Evolutionary conservation across 2,113 vertebrate genomes (phyloP), one percentile per base, ranked within the genome.

Genomic region (Glaucomys volans): DNA sequence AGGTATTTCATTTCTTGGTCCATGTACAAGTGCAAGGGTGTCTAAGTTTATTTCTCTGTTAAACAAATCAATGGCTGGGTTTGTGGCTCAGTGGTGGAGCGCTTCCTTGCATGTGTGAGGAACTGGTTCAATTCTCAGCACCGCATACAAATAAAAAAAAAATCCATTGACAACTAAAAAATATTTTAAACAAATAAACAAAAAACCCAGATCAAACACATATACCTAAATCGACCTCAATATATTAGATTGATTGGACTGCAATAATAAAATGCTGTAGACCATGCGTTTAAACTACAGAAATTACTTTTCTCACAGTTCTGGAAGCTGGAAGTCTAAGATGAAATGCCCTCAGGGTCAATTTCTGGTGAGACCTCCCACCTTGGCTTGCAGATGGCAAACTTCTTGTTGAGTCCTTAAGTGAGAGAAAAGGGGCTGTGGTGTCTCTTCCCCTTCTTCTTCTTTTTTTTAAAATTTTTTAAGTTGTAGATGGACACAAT

Each of bases 301-400:
- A 64, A 80, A 89, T 20, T 42, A 37, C 74, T 40, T 59, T 74
- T 93, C 85, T 75, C 80, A 50, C 30, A 22, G 20, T 47, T 47
- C 47, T 90, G 47, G 47, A 79, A 72, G 28, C 44, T 69, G 50
- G 14, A 50, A 42, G 44, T 57, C 37, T 54, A 66, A 77, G 72
- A 11, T 59, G 5, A 76, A 47, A 66, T 57, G 8, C 26, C 14
- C 7, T 24, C 44, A 24, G 17, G 0, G 22, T 75, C 52, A 24
- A 28, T 59, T 50, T 59, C 59, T 37, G 5, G 37, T 26, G 54
- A 77, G 91, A 11, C 3, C 54, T 50, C 35, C 83, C 28, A 59
- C 17, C 44, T 88, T 17, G 30, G n/a, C 0, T 11, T 32, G 37
- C 0, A 7, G 18, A 26, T 40, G 24, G 5, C 3, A 10, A 62